A percentile compares a stretch with the other conserved stretches of the same genome.
phyloP scores from a whole-genome alignment of 2,888 invertebrate genomes.

The Balanococcus diminutus region DNA sequence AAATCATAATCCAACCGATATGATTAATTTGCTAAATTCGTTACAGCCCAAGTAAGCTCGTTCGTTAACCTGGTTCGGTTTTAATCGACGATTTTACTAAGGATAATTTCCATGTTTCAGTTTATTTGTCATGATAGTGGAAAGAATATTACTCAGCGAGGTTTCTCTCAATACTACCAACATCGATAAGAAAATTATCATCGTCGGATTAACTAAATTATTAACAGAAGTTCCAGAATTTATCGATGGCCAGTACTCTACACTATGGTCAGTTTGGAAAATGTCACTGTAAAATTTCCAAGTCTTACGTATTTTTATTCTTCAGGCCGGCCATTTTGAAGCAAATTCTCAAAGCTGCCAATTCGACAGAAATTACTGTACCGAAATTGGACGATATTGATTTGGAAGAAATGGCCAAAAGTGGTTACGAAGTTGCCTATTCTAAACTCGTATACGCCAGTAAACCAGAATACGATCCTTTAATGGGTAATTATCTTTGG shows the following conservation, averaged over 20 bases:
- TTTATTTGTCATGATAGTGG: constrained; percentile 95
- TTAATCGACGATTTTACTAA: constrained; percentile 24
- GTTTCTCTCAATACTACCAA: constrained; percentile 83
- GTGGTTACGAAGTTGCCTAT: constrained; percentile 86
- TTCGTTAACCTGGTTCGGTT: no score
- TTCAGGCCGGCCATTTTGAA: constrained; percentile 66
- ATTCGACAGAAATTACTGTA: constrained; percentile 83
- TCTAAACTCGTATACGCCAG: constrained; percentile 87
- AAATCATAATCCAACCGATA: constrained; percentile 75
- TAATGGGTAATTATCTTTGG: constrained; percentile 66
- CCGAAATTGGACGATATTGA: constrained; percentile 79
- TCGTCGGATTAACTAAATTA: constrained; percentile 85
- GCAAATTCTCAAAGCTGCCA: constrained; percentile 83
- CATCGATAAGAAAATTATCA: constrained; percentile 87
- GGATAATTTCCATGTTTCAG: constrained; percentile 62
- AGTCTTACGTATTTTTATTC: neutral
- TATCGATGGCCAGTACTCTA: constrained; percentile 70
- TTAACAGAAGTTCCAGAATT: constrained; percentile 78
- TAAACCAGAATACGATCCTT: constrained; percentile 75
- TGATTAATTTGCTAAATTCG: constrained; percentile 80
- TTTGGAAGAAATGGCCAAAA: constrained; percentile 83
- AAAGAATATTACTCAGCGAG: constrained; percentile 84
- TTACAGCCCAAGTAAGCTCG: constrained; percentile 80
- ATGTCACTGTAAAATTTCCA: neutral
- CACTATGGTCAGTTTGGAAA: constrained; percentile 64